phyloP scores from a whole-genome alignment of 2,113 vertebrate genomes.

The Raja brachyura region DNA sequence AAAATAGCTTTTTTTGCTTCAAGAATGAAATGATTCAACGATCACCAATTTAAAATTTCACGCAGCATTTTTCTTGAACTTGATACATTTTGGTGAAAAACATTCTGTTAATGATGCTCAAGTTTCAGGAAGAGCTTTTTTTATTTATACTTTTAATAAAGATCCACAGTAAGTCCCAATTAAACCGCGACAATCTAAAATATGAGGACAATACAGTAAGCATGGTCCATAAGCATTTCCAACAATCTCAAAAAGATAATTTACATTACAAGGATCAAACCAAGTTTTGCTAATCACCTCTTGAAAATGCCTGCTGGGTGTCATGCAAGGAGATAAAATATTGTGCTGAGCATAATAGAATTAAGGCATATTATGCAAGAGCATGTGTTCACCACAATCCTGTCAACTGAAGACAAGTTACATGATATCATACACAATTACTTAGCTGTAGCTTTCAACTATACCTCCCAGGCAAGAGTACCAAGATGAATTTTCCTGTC shows the following conservation, averaged over 20 bases:
- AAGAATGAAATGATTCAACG: not conserved
- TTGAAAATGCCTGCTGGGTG: not conserved
- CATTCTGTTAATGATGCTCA: not conserved
- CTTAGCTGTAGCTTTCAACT: not conserved
- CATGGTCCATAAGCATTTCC: not conserved
- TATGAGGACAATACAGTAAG: not conserved
- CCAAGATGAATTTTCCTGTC: not conserved
- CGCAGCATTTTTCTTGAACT: not conserved
- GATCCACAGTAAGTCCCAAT: not conserved
- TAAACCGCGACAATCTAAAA: not conserved
- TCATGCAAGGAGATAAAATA: not conserved
- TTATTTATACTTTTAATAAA: not conserved
- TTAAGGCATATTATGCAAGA: not conserved
- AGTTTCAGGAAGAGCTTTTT: not conserved
- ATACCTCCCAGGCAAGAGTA: not conserved
- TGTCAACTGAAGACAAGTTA: not conserved
- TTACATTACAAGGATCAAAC: not conserved
- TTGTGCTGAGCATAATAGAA: not conserved
- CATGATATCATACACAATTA: not conserved
- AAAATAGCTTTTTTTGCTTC: not conserved
- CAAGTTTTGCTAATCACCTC: not conserved
- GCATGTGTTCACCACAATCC: slow-evolving; percentile 2
- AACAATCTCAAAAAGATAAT: not conserved
- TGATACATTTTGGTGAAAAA: not conserved
- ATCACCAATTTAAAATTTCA: not conserved